Conservation (phyloP, 2,797 vertebrate species). For the Gephyroberyx darwinii region DNA sequence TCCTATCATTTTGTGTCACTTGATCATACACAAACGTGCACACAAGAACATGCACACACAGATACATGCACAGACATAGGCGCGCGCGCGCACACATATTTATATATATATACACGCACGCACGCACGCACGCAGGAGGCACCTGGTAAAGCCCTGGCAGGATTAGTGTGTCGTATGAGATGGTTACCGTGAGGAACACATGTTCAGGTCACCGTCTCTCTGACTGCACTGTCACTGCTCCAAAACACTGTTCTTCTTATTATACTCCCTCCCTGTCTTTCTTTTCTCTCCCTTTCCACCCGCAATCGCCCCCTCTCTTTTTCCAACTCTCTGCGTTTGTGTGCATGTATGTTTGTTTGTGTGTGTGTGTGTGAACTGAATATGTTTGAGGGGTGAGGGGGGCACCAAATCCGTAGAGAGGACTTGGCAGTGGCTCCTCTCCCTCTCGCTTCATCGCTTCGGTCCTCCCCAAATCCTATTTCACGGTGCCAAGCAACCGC, state of each 20-base stretch:
- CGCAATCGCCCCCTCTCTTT: constrained; percentile 44
- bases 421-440: constrained; percentile 80
- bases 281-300: constrained; percentile 57
- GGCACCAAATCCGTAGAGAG: constrained; percentile 79
- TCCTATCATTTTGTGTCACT: constrained; percentile 45
- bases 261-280: constrained; percentile 56
- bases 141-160: constrained; percentile 72
- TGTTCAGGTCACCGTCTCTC: constrained; percentile 75
- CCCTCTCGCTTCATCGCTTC: constrained; percentile 82
- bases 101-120: neutral
- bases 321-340: constrained; percentile 39
- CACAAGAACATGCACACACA: constrained; percentile 16
- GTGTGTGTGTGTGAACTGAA: constrained; percentile 47
- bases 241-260: constrained; percentile 67
- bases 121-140: constrained; percentile 36
- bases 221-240: constrained; percentile 64
- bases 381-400: constrained; percentile 77
- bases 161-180: constrained; percentile 71
- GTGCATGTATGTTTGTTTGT: neutral
- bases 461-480: constrained; percentile 82
- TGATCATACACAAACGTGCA: constrained; percentile 22
- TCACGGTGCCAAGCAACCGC: constrained; percentile 81
- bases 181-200: constrained; percentile 72
- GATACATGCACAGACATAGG: constrained; percentile 3
- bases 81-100: too few relatives aligned